Base-by-base conservation (phyloP, 1,140 invertebrate genomes). In the Bombus terrestris region DNA sequence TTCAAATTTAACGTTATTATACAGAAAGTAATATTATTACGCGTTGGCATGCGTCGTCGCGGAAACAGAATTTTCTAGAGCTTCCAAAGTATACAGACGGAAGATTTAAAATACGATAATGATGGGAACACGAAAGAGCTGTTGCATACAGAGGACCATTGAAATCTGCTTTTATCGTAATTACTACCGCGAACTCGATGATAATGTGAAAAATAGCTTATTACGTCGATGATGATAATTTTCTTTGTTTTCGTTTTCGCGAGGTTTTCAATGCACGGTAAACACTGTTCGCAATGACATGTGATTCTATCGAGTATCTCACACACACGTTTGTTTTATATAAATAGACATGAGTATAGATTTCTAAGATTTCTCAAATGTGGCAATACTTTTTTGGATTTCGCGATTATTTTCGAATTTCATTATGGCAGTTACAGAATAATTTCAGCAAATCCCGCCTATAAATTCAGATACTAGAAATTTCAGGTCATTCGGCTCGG, bases 1-100 rank as follows among this genome's bases (percentile, higher is more conserved):
- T 86, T 83, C 71, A 86, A 86, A 89, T 89, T 74, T 74, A 85
- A 85, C 71, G 78, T 85, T 86, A 88, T 88, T 88, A 75, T 81
- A 78, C 35, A 10, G 37, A 18, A 77, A 85, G 64, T 88, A 88
- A 82, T 88, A 83, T 89, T 83, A 89, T 83, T 82, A 84, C 79
- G 15, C 59, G 80, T 59, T 75, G 28, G 25, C 28, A 41, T 71
- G 47, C 41, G 53, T 66, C 57, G 28, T 8, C 57, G 41, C n/a
- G 66, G 28, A 81, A 59, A 81, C 66, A 83, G 47, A 81, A 68
- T 57, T 35, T 37, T 64, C 37, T 39, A 66, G 37, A 78, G 66
- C 41, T 66, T n/a, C 64, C 39, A 59, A 74, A 37, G 47, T 37
- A 68, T 68, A 43, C 37, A 41, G 15, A 15, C n/a, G 64, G 62